phyloP scores from a whole-genome alignment of 1,140 invertebrate genomes.

The Brachionus manjavacas region DNA sequence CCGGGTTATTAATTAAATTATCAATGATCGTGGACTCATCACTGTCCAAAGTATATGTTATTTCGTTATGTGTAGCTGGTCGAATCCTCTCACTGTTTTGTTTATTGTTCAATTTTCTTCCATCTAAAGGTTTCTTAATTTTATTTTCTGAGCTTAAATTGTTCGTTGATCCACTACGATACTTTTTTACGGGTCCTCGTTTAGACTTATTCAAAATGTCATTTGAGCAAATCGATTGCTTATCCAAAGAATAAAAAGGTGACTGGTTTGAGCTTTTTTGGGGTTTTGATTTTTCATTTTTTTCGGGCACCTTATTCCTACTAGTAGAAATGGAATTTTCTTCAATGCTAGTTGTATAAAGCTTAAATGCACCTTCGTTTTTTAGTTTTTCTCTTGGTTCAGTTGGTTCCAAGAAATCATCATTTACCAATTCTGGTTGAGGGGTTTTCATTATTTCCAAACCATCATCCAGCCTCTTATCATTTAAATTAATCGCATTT shows the following conservation, averaged over 20 bases:
- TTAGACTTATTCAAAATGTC: background rate
- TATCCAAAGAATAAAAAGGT: background rate
- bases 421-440: background rate
- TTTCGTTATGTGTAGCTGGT: slow-evolving; percentile 26
- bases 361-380: slow-evolving; percentile 37
- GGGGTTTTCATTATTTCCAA: slow-evolving; percentile 25
- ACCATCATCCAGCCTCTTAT: slow-evolving; percentile 1
- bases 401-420: background rate
- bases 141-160: background rate
- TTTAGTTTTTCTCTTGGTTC: background rate
- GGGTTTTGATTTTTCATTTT: background rate
- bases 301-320: background rate
- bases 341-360: slow-evolving; percentile 1
- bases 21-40: slow-evolving; percentile 33
- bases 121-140: background rate
- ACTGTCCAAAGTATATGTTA: slow-evolving; percentile 34
- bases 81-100: slow-evolving; percentile 11
- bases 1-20: slow-evolving; percentile 14
- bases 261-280: background rate
- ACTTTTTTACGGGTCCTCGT: slow-evolving; percentile 12
- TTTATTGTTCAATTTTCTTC: background rate
- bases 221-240: background rate
- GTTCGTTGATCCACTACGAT: slow-evolving; percentile 19
- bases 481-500: slow-evolving; percentile 6
- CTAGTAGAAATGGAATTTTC: background rate